Percentiles rank a stretch among this genome's conserved stretches.
phyloP scores from a whole-genome alignment of 2,888 invertebrate genomes.

The Drosophila limbata region DNA sequence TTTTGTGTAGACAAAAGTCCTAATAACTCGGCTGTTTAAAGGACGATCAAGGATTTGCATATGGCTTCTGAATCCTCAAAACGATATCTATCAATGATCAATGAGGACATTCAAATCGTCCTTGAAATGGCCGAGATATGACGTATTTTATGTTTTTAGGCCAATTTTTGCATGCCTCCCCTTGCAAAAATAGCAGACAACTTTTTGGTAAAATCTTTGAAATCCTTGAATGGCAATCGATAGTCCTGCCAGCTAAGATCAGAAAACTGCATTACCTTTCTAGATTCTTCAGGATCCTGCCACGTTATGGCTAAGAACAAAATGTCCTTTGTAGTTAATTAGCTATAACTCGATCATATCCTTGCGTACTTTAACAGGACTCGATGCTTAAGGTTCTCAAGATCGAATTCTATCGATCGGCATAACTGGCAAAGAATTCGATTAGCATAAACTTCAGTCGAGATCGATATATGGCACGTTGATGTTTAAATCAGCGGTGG shows the following conservation, averaged over 20 bases:
- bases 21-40: neutral
- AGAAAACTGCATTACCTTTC: too few species aligned
- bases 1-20: neutral
- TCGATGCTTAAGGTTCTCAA: neutral
- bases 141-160: too few species aligned
- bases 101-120: constrained; percentile 7
- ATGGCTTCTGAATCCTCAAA: neutral
- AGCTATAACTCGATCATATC: neutral
- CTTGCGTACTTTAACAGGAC: neutral
- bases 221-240: too few species aligned
- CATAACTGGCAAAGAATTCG: neutral
- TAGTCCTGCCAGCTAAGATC: too few species aligned
- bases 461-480: neutral
- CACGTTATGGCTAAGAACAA: neutral
- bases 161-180: too few species aligned
- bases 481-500: constrained; percentile 18
- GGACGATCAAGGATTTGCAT: neutral
- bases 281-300: neutral
- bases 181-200: too few species aligned
- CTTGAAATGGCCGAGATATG: neutral
- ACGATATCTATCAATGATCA: neutral
- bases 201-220: too few species aligned
- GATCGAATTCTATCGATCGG: neutral
- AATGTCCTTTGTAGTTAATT: neutral
- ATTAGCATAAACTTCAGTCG: too few species aligned